These are phyloP conservation scores for Sciaenops ocellatus DNA, from an alignment of 2,797 vertebrate genomes.

Conservation along the genomic window DNA sequence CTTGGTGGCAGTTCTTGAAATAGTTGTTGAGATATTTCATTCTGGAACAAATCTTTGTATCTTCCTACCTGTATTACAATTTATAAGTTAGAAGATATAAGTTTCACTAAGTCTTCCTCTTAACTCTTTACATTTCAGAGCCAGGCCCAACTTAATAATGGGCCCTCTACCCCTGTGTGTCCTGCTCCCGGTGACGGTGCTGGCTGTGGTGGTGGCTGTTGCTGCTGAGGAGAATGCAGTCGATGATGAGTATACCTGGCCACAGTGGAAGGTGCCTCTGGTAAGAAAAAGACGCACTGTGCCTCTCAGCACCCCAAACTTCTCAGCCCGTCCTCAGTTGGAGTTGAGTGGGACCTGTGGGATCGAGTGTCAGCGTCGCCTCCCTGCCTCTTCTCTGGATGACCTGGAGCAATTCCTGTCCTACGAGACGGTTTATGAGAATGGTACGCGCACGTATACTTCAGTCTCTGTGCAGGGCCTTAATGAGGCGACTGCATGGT, in stretches of 20 bases:
- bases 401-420: constrained; percentile 93
- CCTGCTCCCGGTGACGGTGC: constrained; percentile 82
- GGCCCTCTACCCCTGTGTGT: constrained; percentile 85
- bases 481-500: constrained; percentile 51
- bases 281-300: constrained; percentile 90
- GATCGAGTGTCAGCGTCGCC: constrained; percentile 91
- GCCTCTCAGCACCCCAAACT: constrained; percentile 87
- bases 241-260: constrained; percentile 91
- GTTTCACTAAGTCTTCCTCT: constrained; percentile 25
- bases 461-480: constrained; percentile 81
- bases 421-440: constrained; percentile 95
- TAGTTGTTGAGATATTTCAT: background rate
- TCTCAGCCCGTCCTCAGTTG: constrained; percentile 86
- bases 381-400: constrained; percentile 86
- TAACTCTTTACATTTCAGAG: constrained; percentile 81
- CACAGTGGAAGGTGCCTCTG: constrained; percentile 89
- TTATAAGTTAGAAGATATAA: too few species aligned
- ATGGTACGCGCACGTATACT: constrained; percentile 93
- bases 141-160: constrained; percentile 87
- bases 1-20: background rate
- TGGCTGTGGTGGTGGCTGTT: constrained; percentile 78
- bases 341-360: constrained; percentile 90
- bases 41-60: background rate
- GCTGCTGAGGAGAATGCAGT: constrained; percentile 74
- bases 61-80: background rate